A percentile compares a stretch with the other conserved stretches of the same genome.
Conservation (phyloP, 1,140 invertebrate genomes). For the Zaprionus ghesquierei region DNA sequence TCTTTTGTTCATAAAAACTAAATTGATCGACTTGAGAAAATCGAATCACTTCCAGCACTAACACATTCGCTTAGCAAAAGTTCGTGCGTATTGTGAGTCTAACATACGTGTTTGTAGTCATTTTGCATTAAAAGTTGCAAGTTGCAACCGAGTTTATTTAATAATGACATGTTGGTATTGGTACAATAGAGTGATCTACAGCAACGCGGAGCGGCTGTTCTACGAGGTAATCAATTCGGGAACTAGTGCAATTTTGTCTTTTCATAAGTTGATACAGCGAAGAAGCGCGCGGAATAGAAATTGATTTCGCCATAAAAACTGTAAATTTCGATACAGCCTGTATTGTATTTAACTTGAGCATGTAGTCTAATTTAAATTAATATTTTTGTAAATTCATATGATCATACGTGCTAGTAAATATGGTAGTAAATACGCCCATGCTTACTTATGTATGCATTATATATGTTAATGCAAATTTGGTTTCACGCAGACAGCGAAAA, state of each 20-base stretch:
- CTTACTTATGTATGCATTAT: constrained; percentile 4
- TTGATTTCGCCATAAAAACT: not conserved
- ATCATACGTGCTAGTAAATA: not conserved
- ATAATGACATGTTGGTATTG: constrained; percentile 61
- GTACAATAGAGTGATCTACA: constrained; percentile 41
- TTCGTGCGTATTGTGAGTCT: constrained; percentile 15
- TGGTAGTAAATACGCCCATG: not conserved
- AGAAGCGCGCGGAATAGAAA: not conserved
- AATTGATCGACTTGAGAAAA: too few species aligned
- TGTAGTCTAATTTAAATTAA: not conserved
- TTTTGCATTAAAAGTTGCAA: not conserved
- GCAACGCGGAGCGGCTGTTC: constrained; percentile 42
- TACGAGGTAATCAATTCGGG: constrained; percentile 22
- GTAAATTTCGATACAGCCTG: not conserved
- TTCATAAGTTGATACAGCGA: not conserved
- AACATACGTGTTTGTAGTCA: not conserved
- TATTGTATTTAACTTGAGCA: not conserved
- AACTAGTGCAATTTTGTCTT: constrained; percentile 17
- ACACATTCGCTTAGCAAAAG: not conserved
- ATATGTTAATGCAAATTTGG: not conserved
- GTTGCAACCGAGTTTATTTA: not conserved
- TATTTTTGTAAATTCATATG: constrained; percentile 1
- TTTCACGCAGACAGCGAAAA: not conserved
- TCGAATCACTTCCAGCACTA: too few species aligned
- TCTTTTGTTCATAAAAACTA: too few species aligned